Evolutionary conservation across 2,888 invertebrate species (phyloP).

Genomic region (Ellobium chinense): DNA sequence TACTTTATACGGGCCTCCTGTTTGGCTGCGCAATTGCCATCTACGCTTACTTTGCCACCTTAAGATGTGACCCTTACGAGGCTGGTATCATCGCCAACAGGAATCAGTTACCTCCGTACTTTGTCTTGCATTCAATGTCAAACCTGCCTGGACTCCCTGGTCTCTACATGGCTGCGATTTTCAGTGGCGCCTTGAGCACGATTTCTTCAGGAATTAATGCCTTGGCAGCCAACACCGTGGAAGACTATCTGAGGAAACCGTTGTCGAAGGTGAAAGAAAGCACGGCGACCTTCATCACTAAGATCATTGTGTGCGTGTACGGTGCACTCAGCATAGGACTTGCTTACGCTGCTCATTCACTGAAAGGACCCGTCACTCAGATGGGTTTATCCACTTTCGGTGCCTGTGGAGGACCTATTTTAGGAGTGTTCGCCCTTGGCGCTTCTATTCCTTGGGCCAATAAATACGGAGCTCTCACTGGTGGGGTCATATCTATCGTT

Average conservation of each 20-base stretch:
- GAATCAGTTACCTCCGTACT: no score
- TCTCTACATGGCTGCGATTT: no score
- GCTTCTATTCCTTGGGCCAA: constrained; percentile 55
- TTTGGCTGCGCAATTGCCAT: background rate
- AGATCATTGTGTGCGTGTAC: constrained; percentile 56
- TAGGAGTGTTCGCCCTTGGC: constrained; percentile 59
- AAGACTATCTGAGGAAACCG: constrained; percentile 54
- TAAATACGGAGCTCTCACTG: constrained; percentile 45
- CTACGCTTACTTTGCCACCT: constrained; percentile 27
- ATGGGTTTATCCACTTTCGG: constrained; percentile 57
- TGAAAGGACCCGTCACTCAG: constrained; percentile 60
- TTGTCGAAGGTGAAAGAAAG: constrained; percentile 43
- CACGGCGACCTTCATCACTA: constrained; percentile 55
- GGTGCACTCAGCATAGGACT: constrained; percentile 53
- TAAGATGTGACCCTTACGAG: constrained; percentile 34
- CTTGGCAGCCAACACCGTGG: constrained; percentile 60
- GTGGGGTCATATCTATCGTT: background rate
- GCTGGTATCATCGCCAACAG: no score
- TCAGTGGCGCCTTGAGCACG: no score
- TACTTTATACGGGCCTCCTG: background rate
- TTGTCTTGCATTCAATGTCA: no score
- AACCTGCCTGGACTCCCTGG: no score
- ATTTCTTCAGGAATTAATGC: constrained; percentile 66
- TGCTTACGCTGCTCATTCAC: constrained; percentile 54
- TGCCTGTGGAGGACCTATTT: constrained; percentile 58